Conservation (phyloP, 2,888 invertebrate genomes). For the Trissoscelio sp. region DNA sequence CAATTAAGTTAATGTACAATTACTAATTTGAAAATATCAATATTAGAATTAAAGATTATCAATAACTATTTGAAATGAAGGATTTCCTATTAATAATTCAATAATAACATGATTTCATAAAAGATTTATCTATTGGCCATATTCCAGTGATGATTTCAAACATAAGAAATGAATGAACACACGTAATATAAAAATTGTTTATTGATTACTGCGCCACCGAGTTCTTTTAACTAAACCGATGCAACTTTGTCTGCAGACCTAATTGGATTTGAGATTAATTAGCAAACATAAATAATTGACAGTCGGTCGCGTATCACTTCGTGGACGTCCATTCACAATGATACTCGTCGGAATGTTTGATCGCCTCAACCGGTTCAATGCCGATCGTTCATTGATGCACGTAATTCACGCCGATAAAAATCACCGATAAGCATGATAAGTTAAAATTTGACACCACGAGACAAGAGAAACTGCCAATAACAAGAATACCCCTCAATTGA, state of each 20-base stretch:
- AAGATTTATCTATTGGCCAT: too few species aligned
- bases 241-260: slow-evolving; percentile 9
- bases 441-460: slow-evolving; percentile 11
- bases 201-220: too few species aligned
- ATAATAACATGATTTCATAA: too few species aligned
- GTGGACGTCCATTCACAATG: slow-evolving; percentile 25
- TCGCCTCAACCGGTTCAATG: slow-evolving; percentile 26
- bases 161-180: too few species aligned
- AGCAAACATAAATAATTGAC: slow-evolving; percentile 31
- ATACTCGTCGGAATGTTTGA: slow-evolving; percentile 32
- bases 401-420: slow-evolving; percentile 35
- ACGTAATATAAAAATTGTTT: too few species aligned
- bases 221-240: background rate
- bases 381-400: slow-evolving; percentile 29
- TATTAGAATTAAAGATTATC: too few species aligned
- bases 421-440: slow-evolving; percentile 18
- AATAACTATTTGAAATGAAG: too few species aligned
- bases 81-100: too few species aligned
- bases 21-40: too few species aligned
- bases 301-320: slow-evolving; percentile 20
- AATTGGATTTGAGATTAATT: slow-evolving; percentile 44
- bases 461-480: slow-evolving; percentile 1
- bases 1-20: too few species aligned
- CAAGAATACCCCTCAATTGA: slow-evolving; percentile 9
- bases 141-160: too few species aligned